These are phyloP conservation scores for Caenorhabditis parvicauda DNA, from an alignment of 2,888 invertebrate genomes.

Conservation along the genomic window DNA sequence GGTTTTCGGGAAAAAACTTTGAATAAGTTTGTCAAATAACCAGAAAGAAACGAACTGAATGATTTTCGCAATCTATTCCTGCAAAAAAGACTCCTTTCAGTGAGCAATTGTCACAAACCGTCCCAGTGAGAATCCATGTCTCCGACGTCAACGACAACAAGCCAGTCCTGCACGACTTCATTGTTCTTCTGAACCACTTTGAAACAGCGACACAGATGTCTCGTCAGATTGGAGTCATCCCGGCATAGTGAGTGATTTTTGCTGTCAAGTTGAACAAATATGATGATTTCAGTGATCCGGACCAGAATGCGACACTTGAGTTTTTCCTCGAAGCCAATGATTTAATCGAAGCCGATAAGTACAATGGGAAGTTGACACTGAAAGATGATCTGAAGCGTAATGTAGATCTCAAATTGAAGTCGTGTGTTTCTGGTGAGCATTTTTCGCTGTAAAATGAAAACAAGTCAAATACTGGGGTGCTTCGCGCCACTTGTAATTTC, in stretches of 20 bases:
- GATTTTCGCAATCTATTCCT: background rate
- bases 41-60: no score
- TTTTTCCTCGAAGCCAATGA: conserved; percentile 55
- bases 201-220: conserved; percentile 25
- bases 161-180: conserved; percentile 85
- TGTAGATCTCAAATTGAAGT: conserved; percentile 42
- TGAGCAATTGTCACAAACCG: conserved; percentile 58
- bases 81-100: conserved; percentile 37
- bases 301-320: conserved; percentile 59
- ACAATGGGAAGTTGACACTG: conserved; percentile 46
- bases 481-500: no score
- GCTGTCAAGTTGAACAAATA: background rate
- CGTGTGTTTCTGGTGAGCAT: conserved; percentile 58
- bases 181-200: conserved; percentile 72
- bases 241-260: conserved; percentile 51
- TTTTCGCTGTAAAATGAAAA: conserved; percentile 10
- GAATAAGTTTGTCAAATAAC: no score
- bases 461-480: background rate
- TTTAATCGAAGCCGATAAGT: conserved; percentile 47
- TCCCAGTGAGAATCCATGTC: conserved; percentile 55
- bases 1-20: no score
- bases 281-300: conserved; percentile 51
- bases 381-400: conserved; percentile 48
- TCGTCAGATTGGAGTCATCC: conserved; percentile 47
- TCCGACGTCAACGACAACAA: conserved; percentile 80